phyloP scores from a whole-genome alignment of 2,888 invertebrate species.

The Drosophila gaucha region DNA sequence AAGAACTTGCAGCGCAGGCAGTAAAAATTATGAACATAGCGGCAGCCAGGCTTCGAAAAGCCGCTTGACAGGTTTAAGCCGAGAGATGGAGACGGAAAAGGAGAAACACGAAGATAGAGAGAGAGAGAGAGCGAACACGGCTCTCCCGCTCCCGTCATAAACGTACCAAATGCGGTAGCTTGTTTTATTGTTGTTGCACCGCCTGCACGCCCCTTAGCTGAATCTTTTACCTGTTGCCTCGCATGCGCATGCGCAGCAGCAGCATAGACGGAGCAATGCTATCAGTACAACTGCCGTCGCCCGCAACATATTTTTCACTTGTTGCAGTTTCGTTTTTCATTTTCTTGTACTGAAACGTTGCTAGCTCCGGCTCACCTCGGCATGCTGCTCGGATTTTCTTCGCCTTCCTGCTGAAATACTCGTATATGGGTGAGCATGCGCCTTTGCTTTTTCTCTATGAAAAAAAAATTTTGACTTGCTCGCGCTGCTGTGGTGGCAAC shows the following conservation, averaged over 20 bases:
- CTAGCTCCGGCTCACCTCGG: constrained; percentile 36
- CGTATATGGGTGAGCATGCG: constrained; percentile 29
- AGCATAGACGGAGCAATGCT: constrained; percentile 41
- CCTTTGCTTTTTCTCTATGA: constrained; percentile 23
- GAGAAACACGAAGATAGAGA: constrained; percentile 5
- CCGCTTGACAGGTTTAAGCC: constrained; percentile 73
- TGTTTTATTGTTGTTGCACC: constrained; percentile 44
- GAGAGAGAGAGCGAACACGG: constrained; percentile 5
- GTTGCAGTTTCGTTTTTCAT: constrained; percentile 82
- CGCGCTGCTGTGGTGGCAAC: constrained; percentile 14
- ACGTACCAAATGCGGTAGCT: constrained; percentile 77
- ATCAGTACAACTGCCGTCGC: constrained; percentile 36
- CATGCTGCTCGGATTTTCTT: constrained; percentile 26
- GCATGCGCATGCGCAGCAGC: constrained; percentile 33
- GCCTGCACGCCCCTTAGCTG: constrained; percentile 33
- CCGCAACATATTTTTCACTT: constrained; percentile 82
- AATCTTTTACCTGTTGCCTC: constrained; percentile 64
- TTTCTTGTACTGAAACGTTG: constrained; percentile 66
- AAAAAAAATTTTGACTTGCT: constrained; percentile 17
- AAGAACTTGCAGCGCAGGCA: constrained; percentile 40
- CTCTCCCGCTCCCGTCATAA: constrained; percentile 56
- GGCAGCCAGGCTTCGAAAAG: constrained; percentile 68
- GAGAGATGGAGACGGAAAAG: constrained; percentile 19
- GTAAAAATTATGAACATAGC: constrained; percentile 68
- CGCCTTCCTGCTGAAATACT: constrained; percentile 19